Evolutionary conservation across 2,113 vertebrate genomes (phyloP).

Genomic region (Engraulis encrasicolus): DNA sequence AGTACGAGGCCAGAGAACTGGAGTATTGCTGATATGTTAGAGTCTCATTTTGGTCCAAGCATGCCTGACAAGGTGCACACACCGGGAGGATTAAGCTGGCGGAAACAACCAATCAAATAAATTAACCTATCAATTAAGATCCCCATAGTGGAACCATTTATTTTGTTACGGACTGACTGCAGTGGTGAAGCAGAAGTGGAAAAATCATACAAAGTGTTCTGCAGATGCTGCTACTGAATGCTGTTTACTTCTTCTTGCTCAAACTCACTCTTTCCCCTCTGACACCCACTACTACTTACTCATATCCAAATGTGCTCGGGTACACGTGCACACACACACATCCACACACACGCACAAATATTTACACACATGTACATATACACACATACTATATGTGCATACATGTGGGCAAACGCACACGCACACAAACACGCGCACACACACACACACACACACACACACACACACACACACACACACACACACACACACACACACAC

Average conservation of each 20-base stretch:
- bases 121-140: too few species aligned
- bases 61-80: neutral
- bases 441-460: neutral
- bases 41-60: neutral
- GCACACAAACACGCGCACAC: too few species aligned
- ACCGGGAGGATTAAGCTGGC: neutral
- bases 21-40: neutral
- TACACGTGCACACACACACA: too few species aligned
- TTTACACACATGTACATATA: slow-evolving; percentile 30
- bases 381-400: too few species aligned
- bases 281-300: too few species aligned
- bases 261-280: neutral
- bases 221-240: neutral
- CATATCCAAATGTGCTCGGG: too few species aligned
- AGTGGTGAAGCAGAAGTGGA: neutral
- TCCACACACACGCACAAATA: too few species aligned
- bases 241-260: neutral
- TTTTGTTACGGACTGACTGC: neutral
- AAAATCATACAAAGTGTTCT: slow-evolving; percentile 8
- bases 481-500: neutral
- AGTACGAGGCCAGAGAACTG: neutral
- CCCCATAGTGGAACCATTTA: neutral
- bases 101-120: neutral
- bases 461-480: neutral
- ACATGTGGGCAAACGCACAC: too few species aligned